Evolutionary conservation across 2,113 vertebrate species (phyloP), one percentile per base, ranked within the genome.

Genomic region (Nestor notabilis): DNA sequence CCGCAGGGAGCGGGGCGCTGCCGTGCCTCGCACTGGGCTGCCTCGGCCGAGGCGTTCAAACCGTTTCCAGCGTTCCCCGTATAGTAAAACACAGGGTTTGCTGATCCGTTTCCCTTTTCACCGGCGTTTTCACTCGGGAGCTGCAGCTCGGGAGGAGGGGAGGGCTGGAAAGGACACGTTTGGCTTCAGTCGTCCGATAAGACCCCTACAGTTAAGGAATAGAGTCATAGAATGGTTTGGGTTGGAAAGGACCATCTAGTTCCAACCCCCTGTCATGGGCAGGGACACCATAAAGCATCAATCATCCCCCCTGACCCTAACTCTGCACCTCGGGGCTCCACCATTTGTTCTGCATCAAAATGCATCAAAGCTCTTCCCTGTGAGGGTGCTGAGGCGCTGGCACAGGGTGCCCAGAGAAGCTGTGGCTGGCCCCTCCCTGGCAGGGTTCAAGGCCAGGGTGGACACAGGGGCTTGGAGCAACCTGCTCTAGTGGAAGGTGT

Each of bases 41-140:
- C 47, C 23, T 21, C 10, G 0, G 10, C 44, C 3, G 4, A 9
- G 35, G 39, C 4, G 1, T 10, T 14, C 29, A 17, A 17, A 19
- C 5, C 9, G 0, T 6, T 7, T 15, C 8, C 50, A 1, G 1
- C 18, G 1, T 13, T 55, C 35, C 17, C 13, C 8, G 0, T 11
- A 28, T 3, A 19, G 1, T 28, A 3, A 13, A 5, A 5, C 50
- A 3, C 13, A 2, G 1, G 3, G 29, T 29, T 2, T 1, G 1
- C 8, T 10, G 10, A 1, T 15, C 1, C 0, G 1, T 29, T 23
- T 3, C 5, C 2, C 3, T 3, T 17, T 39, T 41, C 2, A 1
- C 5, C 76, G 3, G 43, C 10, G 1, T 9, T 49, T n/a, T 16
- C 8, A 2, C 1, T 7, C 5, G 1, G 20, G 7, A 39, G 7